phyloP scores from a whole-genome alignment of 2,797 vertebrate genomes.

The Botia kubotai region DNA sequence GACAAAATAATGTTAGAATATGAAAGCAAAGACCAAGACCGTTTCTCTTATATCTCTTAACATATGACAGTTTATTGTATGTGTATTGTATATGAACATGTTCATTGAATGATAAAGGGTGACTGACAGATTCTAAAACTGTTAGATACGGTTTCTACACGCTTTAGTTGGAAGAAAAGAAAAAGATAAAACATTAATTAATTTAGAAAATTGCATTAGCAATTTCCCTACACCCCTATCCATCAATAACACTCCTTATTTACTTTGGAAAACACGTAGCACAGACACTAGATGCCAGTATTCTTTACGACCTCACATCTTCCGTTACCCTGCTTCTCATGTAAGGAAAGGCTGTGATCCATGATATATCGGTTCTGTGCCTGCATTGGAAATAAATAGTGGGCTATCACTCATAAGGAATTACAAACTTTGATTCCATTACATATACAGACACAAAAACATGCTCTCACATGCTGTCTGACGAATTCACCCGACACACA shows the following conservation, averaged over 20 bases:
- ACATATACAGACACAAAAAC: constrained; percentile 54
- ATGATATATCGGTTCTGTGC: constrained; percentile 53
- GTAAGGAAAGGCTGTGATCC: constrained; percentile 48
- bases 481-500: constrained; percentile 35
- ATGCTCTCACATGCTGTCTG: constrained; percentile 47
- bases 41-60: too few relatives aligned
- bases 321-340: constrained; percentile 46
- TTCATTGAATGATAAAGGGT: not conserved
- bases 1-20: not conserved
- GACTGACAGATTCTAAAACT: constrained; percentile 25
- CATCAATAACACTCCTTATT: constrained; percentile 56
- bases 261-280: constrained; percentile 54
- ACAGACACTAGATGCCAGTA: constrained; percentile 53
- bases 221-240: constrained; percentile 50
- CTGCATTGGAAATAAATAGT: constrained; percentile 54
- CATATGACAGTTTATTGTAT: too few relatives aligned
- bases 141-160: constrained; percentile 21
- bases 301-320: constrained; percentile 56
- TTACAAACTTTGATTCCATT: constrained; percentile 55
- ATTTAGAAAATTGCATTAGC: constrained; percentile 54
- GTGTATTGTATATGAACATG: too few relatives aligned
- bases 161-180: constrained; percentile 49
- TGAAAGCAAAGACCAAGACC: not conserved
- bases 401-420: constrained; percentile 56
- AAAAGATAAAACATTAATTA: constrained; percentile 48